Conservation (phyloP, 2,888 invertebrate genomes). For the Anoplius nigerrimus region DNA sequence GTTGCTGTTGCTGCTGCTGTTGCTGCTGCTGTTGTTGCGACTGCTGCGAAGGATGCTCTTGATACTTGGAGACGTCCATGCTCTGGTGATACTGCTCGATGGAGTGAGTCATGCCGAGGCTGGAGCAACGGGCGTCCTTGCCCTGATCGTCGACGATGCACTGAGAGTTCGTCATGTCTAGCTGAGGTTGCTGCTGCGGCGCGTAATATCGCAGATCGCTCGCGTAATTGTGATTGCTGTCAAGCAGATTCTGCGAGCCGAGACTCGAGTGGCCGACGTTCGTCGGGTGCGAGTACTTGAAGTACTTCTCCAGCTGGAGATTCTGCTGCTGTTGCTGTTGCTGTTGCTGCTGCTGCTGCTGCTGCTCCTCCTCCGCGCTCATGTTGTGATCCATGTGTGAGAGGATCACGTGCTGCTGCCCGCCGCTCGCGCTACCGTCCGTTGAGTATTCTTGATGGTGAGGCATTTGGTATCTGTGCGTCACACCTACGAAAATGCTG, state of each 20-base stretch:
- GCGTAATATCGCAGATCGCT: slow-evolving; percentile 72
- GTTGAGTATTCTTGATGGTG: slow-evolving; percentile 72
- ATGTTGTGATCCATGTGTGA: slow-evolving; percentile 64
- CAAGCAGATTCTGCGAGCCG: slow-evolving; percentile 70
- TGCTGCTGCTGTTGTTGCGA: slow-evolving; percentile 53
- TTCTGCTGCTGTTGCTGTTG: slow-evolving; percentile 68
- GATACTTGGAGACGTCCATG: slow-evolving; percentile 68
- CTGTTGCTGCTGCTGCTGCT: slow-evolving; percentile 18
- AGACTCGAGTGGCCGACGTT: slow-evolving; percentile 64
- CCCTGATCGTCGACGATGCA: slow-evolving; percentile 70
- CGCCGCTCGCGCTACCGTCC: slow-evolving; percentile 40
- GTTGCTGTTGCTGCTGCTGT: slow-evolving; percentile 51
- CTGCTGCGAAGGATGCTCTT: slow-evolving; percentile 58
- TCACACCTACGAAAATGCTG: slow-evolving; percentile 56
- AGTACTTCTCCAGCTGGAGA: slow-evolving; percentile 71
- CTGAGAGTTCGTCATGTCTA: slow-evolving; percentile 67
- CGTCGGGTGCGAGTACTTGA: slow-evolving; percentile 68
- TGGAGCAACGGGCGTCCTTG: slow-evolving; percentile 66
- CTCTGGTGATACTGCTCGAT: slow-evolving; percentile 72
- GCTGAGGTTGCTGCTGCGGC: slow-evolving; percentile 67
- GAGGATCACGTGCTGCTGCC: slow-evolving; percentile 62
- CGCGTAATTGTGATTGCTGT: slow-evolving; percentile 79
- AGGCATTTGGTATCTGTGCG: slow-evolving; percentile 70
- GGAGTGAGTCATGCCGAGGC: slow-evolving; percentile 62
- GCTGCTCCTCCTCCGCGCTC: slow-evolving; percentile 62